A percentile compares a stretch with the other conserved stretches of the same genome.
Conservation (phyloP, 1,140 invertebrate genomes). For the Octopus bimaculoides region DNA sequence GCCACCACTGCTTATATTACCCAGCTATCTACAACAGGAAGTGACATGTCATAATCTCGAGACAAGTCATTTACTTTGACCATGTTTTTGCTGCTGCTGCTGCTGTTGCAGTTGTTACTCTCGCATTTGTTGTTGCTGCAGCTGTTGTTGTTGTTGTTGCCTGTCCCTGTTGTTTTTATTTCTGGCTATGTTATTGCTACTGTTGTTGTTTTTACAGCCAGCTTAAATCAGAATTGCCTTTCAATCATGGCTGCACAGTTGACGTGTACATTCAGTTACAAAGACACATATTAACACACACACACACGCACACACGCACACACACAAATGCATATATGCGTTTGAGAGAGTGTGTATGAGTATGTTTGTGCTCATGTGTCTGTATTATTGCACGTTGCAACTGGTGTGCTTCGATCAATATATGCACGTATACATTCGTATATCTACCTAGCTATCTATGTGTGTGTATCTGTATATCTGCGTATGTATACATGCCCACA, state of each 20-base stretch:
- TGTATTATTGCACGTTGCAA: background rate
- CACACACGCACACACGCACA: background rate
- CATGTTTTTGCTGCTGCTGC: too few species aligned
- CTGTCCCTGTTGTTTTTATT: too few species aligned
- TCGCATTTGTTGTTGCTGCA: too few species aligned
- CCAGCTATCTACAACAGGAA: too few species aligned
- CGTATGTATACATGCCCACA: background rate
- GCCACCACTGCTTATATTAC: too few species aligned
- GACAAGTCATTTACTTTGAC: too few species aligned
- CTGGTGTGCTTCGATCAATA: background rate
- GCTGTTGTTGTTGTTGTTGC: too few species aligned
- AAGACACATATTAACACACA: background rate
- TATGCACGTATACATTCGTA: background rate
- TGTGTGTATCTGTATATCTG: background rate
- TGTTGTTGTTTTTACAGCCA: too few species aligned
- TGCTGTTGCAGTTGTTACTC: too few species aligned
- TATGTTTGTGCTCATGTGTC: background rate
- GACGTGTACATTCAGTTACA: background rate
- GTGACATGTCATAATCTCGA: too few species aligned
- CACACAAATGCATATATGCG: background rate
- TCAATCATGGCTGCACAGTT: background rate
- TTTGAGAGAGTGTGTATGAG: background rate
- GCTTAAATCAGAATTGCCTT: too few species aligned
- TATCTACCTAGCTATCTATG: background rate
- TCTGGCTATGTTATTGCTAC: too few species aligned